Base-by-base conservation (phyloP, 2,797 vertebrate genomes). In the Manis pentadactyla region DNA sequence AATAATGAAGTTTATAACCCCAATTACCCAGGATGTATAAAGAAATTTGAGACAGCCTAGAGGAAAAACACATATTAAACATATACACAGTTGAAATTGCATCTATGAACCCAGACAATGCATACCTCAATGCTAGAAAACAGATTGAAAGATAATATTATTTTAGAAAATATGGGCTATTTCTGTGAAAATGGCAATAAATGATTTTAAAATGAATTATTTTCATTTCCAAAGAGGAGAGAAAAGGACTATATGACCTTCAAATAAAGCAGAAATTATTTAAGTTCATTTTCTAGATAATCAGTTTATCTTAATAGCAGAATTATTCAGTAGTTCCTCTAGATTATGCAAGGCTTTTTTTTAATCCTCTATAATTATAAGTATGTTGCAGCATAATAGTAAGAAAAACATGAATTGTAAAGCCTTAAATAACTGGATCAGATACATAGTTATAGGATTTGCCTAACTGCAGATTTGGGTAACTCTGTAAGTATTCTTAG, bases 241-340 rank as follows among this genome's bases (percentile, higher is more conserved):
- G 29, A 37, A 90, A 79, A 79, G 10, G 19, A 68, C 1, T 53
- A 77, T 73, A 34, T 8, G 11, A 57, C 4, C 27, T 78, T 0
- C 37, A 92, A 55, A 90, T 59, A 90, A 81, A 87, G 34, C 17
- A 61, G 61, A 93, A 87, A 81, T 90, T 59, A 93, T 71, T 96
- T 74, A 86, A 89, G 23, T 69, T 84, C 6, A 87, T 92, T 75
- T 89, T 95, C 55, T 59, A 55, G 14, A 19, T 77, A 87, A 83
- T 73, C 73, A 81, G 14, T 93, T 74, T 94, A 46, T 69, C 68
- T 61, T 66, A 90, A 19, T n/a, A 81, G 53, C 75, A 42, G 9
- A 51, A 51, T 57, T 75, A 75, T 79, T 90, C 34, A 81, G 21
- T 53, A 39, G 34, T 78, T 91, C 18, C 13, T 86, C 21, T 11